A percentile compares a stretch with the other conserved stretches of the same genome.
phyloP scores from a whole-genome alignment of 2,888 invertebrate species.

The Autographa gamma region DNA sequence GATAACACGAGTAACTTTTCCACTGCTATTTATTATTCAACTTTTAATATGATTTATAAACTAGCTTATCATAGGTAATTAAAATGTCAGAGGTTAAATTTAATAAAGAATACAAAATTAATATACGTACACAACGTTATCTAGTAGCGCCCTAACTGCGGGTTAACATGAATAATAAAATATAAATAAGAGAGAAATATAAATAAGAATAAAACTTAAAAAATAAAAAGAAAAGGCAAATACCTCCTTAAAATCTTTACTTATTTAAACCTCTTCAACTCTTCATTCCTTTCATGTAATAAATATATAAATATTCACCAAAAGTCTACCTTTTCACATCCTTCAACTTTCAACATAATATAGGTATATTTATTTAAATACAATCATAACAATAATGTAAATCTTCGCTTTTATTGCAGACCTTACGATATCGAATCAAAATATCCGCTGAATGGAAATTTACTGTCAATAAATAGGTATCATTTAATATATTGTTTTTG shows the following conservation, averaged over 20 bases:
- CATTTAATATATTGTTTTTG: slow-evolving; percentile 19
- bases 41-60: slow-evolving; percentile 21
- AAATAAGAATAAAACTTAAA: too few species aligned
- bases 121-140: background rate
- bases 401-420: background rate
- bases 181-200: too few species aligned
- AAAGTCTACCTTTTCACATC: too few species aligned
- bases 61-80: slow-evolving; percentile 29
- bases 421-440: background rate
- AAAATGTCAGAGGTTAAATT: slow-evolving; percentile 32
- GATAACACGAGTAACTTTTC: slow-evolving; percentile 30
- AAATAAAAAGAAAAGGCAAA: too few species aligned
- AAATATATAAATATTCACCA: too few species aligned
- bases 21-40: slow-evolving; percentile 22
- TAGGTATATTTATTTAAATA: too few species aligned
- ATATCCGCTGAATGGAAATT: slow-evolving; percentile 19
- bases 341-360: too few species aligned
- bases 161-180: background rate
- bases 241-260: too few species aligned
- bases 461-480: slow-evolving; percentile 21
- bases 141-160: slow-evolving; percentile 23
- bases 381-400: background rate
- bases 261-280: too few species aligned
- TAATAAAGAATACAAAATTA: slow-evolving; percentile 8
- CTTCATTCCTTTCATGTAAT: too few species aligned